Percentiles rank a stretch among this genome's conserved stretches.
Conservation (phyloP, 53 echinoderm and acorn worm genomes). For the Crossaster papposus region DNA sequence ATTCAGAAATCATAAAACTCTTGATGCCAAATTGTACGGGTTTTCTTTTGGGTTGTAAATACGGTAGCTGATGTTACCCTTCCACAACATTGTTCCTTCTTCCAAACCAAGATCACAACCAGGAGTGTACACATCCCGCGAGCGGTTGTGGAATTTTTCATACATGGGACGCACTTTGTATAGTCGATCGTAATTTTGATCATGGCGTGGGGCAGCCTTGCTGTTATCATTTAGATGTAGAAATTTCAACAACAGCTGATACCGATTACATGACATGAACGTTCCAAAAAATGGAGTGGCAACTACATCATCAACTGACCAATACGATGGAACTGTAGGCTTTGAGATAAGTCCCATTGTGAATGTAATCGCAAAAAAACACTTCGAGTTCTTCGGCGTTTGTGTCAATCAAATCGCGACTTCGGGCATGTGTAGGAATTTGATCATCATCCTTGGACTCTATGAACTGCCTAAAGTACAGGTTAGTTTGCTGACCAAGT, state of each 20-base stretch:
- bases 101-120: no score
- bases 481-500: no score
- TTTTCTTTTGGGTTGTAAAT: no score
- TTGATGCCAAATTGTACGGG: no score
- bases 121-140: conserved; percentile 39
- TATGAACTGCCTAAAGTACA: no score
- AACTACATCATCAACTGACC: conserved; percentile 25
- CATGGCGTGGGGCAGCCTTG: conserved; percentile 23
- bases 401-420: no score
- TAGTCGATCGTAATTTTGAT: conserved; percentile 49
- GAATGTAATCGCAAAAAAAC: conserved; percentile 55
- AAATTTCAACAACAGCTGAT: conserved; percentile 50
- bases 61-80: no score
- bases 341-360: conserved; percentile 59
- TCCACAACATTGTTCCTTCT: no score
- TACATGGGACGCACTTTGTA: conserved; percentile 62
- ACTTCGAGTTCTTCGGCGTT: conserved; percentile 33
- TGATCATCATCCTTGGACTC: no score
- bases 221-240: conserved; percentile 61
- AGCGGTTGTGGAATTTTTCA: conserved; percentile 26
- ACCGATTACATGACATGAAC: conserved; percentile 54
- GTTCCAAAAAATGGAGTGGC: conserved; percentile 52
- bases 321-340: conserved; percentile 44
- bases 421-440: no score
- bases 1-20: no score